phyloP scores from a whole-genome alignment of 2,888 invertebrate species.

The Limulus polyphemus region DNA sequence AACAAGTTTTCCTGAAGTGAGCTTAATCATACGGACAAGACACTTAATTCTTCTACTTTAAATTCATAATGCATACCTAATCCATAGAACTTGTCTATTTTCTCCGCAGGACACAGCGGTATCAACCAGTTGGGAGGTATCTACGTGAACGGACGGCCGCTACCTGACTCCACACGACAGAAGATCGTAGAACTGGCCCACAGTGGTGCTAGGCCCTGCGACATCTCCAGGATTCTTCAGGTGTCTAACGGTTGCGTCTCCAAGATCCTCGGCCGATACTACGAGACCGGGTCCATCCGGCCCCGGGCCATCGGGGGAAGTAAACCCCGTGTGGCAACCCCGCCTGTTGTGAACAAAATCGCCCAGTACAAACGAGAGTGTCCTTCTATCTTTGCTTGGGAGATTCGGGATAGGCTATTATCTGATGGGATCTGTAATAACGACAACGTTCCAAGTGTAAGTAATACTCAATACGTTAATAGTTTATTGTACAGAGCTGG shows the following conservation, averaged over 20 bases:
- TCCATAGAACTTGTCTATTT: not conserved
- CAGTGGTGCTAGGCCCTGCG: slow-evolving; percentile 89
- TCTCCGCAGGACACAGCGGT: slow-evolving; percentile 75
- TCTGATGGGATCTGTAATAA: slow-evolving; percentile 91
- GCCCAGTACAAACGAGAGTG: slow-evolving; percentile 95
- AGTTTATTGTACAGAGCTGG: too few species aligned
- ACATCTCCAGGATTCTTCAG: slow-evolving; percentile 93
- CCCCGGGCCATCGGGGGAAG: slow-evolving; percentile 95
- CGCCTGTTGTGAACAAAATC: slow-evolving; percentile 85
- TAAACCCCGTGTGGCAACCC: slow-evolving; percentile 88
- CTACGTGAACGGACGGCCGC: slow-evolving; percentile 89
- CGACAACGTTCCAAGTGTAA: slow-evolving; percentile 95
- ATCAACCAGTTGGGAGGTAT: slow-evolving; percentile 98
- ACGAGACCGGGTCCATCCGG: slow-evolving; percentile 95
- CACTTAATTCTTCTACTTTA: too few species aligned
- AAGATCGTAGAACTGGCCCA: slow-evolving; percentile 93
- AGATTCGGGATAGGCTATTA: slow-evolving; percentile 84
- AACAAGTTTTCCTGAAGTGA: too few species aligned
- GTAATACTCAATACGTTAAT: slow-evolving; percentile 40
- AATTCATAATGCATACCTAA: too few species aligned
- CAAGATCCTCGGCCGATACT: slow-evolving; percentile 92
- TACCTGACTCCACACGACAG: slow-evolving; percentile 90
- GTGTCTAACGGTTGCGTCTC: slow-evolving; percentile 87
- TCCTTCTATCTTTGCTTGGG: slow-evolving; percentile 98
- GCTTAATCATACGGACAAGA: too few species aligned